Percentiles rank a stretch among this genome's conserved stretches.
These are phyloP conservation scores for Thecophora atra DNA, from an alignment of 2,888 invertebrate species.

Conservation along the genomic window DNA sequence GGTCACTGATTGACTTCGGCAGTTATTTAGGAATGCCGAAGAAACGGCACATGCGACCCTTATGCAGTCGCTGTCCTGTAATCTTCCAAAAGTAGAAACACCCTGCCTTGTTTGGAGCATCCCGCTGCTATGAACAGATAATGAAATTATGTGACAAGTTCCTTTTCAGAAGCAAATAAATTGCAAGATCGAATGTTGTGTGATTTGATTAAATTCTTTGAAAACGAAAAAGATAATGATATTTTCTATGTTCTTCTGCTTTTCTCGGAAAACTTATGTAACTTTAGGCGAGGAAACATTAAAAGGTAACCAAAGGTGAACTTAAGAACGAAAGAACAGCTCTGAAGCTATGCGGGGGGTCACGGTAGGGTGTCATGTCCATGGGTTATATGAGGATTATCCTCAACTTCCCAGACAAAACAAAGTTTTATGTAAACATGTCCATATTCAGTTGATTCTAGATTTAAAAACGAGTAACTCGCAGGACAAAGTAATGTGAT, in stretches of 20 bases:
- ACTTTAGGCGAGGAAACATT: background rate
- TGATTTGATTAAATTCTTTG: conserved; percentile 15
- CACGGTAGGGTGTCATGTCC: no score
- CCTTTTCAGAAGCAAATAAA: conserved; percentile 2
- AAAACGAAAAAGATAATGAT: background rate
- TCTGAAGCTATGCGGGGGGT: no score
- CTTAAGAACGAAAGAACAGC: no score
- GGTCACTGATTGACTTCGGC: background rate
- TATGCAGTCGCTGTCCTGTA: background rate
- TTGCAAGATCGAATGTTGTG: background rate
- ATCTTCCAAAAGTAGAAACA: conserved; percentile 2
- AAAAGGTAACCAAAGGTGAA: no score
- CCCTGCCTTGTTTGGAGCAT: background rate
- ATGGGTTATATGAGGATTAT: no score
- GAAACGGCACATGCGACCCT: background rate
- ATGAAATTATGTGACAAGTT: background rate
- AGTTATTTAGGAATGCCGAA: conserved; percentile 5
- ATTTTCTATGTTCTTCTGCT: background rate
- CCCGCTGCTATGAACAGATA: conserved; percentile 10
- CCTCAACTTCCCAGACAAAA: no score
- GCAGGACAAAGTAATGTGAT: no score
- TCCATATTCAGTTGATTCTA: no score
- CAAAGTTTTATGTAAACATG: no score
- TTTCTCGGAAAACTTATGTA: background rate
- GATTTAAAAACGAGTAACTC: no score